Base-by-base conservation (phyloP, 2,113 vertebrate genomes). In the Ailurus styani region DNA sequence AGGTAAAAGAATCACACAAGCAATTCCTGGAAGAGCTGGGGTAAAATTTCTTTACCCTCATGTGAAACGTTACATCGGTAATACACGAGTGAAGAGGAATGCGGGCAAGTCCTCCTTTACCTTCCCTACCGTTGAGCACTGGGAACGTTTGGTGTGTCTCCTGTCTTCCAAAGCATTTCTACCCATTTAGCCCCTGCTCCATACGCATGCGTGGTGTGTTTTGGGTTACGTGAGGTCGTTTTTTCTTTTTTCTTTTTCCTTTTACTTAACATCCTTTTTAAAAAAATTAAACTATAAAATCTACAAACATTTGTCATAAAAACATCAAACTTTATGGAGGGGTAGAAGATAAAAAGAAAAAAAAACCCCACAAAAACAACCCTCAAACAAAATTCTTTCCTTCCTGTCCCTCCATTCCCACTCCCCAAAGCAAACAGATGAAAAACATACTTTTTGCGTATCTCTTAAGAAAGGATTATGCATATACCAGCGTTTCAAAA, bases 51-150 rank as follows among this genome's bases (percentile, higher is more conserved):
- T 14, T 12, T 29, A 37, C 14, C 12, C 14, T 25, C 17, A 17
- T 2, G 31, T 57, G 88, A 77, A 79, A 54, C 9, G 12, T 37
- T 42, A 4, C 27, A 5, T 27, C 29, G 57, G 17, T 55, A 34
- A 42, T 4, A 37, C 37, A 23, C 7, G 55, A 20, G 20, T 7
- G 40, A 73, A 45, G 31, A 23, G n/a, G 13, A 47, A 29, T 54
- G 1, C 0, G 1, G 1, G 17, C 0, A 23, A 15, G 45, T 10
- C 27, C 54, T 18, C 18, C 50, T 18, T 27, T 15, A 2, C 34
- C 17, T 5, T n/a, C 47, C 21, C 87, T n/a, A 29, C 17, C 14
- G 25, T 5, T 15, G 42, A 7, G 62, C 50, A 12, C 18, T 9
- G 20, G 1, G 55, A 25, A 13, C 29, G 2, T 14, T 27, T 20